These are phyloP conservation scores for Syngnathus rostellatus DNA, from an alignment of 2,797 vertebrate genomes.

Conservation along the genomic window DNA sequence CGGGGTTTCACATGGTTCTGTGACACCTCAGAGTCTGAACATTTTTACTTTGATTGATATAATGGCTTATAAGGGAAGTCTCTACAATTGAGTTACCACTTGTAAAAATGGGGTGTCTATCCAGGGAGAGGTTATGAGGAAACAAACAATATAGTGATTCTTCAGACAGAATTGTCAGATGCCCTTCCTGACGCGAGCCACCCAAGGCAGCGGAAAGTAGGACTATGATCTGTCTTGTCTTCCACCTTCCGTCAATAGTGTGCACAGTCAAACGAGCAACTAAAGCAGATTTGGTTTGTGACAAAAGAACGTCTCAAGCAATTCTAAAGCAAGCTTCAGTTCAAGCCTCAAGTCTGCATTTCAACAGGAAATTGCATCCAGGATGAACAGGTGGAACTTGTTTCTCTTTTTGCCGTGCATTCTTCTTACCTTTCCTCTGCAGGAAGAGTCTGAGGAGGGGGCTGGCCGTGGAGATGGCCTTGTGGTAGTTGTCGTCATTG, in stretches of 20 bases:
- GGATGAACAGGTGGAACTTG: neutral
- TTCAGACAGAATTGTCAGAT: no score
- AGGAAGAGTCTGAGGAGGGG: conserved; percentile 92
- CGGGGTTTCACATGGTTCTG: no score
- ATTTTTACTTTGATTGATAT: no score
- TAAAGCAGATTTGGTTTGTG: neutral
- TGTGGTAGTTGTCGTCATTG: conserved; percentile 95
- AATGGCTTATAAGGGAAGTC: no score
- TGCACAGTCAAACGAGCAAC: neutral
- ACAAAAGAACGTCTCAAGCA: neutral
- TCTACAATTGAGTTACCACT: no score
- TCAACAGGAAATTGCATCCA: conserved; percentile 8
- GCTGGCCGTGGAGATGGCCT: conserved; percentile 90
- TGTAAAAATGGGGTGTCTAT: no score
- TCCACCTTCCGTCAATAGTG: neutral
- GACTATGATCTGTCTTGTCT: neutral
- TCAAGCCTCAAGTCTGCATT: conserved; percentile 8
- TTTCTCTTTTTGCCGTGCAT: neutral
- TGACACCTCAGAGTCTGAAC: no score
- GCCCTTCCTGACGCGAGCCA: neutral
- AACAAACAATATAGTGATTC: no score
- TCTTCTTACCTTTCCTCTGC: conserved; percentile 86
- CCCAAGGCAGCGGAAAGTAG: neutral
- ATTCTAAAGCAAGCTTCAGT: neutral
- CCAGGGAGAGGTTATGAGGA: no score